phyloP scores from a whole-genome alignment of 2,797 vertebrate species.

The Bovichtus diacanthus region DNA sequence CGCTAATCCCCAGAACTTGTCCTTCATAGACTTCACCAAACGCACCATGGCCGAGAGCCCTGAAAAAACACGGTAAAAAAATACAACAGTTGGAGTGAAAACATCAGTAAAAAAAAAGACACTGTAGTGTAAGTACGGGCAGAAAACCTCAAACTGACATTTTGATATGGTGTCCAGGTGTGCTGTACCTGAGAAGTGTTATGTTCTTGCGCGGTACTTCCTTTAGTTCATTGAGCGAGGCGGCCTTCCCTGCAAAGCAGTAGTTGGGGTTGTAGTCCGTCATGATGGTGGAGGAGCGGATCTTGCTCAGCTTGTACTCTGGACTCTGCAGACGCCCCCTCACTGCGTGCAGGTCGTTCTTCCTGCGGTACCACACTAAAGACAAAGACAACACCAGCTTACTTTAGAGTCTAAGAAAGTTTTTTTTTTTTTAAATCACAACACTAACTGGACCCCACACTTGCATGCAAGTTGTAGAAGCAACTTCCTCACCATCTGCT shows the following conservation, averaged over 20 bases:
- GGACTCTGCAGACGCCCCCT: slow-evolving; percentile 89
- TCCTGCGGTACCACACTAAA: slow-evolving; percentile 92
- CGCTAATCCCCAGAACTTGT: slow-evolving; percentile 89
- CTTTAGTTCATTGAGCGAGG: slow-evolving; percentile 88
- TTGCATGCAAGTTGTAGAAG: slow-evolving; percentile 29
- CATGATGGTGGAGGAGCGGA: slow-evolving; percentile 93
- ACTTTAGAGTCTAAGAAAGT: not conserved
- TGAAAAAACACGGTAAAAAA: slow-evolving; percentile 59
- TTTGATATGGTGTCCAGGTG: not conserved
- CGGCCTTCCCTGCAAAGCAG: slow-evolving; percentile 90
- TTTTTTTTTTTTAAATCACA: slow-evolving; percentile 8
- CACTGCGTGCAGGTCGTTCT: slow-evolving; percentile 89
- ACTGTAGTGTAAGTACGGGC: too few relatives aligned
- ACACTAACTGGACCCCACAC: slow-evolving; percentile 33
- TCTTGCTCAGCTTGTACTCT: slow-evolving; percentile 94
- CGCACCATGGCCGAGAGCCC: slow-evolving; percentile 92
- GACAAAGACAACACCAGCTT: slow-evolving; percentile 21
- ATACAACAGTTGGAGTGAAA: not conserved
- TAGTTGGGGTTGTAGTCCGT: slow-evolving; percentile 96
- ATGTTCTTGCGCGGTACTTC: slow-evolving; percentile 94
- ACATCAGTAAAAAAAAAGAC: not conserved
- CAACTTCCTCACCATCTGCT: slow-evolving; percentile 46
- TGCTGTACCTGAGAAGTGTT: slow-evolving; percentile 88
- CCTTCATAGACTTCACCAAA: slow-evolving; percentile 96
- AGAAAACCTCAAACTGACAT: not conserved